Base-by-base conservation (phyloP, 2,888 invertebrate genomes). In the Hofmannophila pseudospretella region DNA sequence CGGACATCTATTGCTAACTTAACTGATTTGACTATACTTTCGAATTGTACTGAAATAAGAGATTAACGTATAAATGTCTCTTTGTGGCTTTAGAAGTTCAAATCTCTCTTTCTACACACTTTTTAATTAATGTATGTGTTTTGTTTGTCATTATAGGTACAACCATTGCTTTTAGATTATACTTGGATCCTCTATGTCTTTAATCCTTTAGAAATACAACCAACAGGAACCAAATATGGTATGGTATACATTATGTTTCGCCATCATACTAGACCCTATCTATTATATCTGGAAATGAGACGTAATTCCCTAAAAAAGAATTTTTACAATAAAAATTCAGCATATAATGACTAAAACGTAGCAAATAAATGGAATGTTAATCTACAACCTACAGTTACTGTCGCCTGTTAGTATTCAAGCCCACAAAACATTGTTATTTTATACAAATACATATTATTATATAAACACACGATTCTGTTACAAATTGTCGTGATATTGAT, bases 331-430 rank as follows among this genome's bases (percentile, higher is more conserved):
- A 37, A 30, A 28, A 39, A 35, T 28, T 39, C 35, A 22, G 16
- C 28, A 13, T 35, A 34, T 13, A 29, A 16, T 36, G 23, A 36
- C 35, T 39, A 37, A 32, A 32, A 39, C 8, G 30, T 35, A 39
- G 47, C 42, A 40, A 51, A 49, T 5, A 51, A 41, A 47, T 79
- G 79, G 79, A 80, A 80, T 80, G 78, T 79, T 69, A 69, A 60
- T 50, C 72, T 74, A 79, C 74, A 75, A 74, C 70, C 75, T 76
- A 75, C 58, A 40, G 51, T 58, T 60, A 64, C 58, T 51, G 56
- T 58, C 46, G 48, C 42, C 49, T 49, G 67, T 67, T 65, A 73
- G 62, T 71, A 49, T 51, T 41, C 40, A 51, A 52, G 45, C 48
- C 39, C 35, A 32, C 35, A 32, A 27, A 35, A 36, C 12, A 13